Evolutionary conservation across 2,113 vertebrate species (phyloP).

Genomic region (Tyrannus savana): DNA sequence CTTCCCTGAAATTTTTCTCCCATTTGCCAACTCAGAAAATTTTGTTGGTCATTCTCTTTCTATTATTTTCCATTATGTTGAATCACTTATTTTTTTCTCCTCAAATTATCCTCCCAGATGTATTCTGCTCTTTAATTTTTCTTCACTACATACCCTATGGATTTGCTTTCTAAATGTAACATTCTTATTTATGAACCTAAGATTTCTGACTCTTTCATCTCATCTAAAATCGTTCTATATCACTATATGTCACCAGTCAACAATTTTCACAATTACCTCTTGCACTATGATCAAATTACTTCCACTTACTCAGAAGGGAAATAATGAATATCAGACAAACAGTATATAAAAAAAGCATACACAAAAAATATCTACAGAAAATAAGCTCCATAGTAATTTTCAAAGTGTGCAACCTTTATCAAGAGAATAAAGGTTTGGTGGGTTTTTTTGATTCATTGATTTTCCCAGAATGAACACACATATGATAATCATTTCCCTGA

Average conservation of each 20-base stretch:
- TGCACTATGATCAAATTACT: neutral
- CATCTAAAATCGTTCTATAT: neutral
- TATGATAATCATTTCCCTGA: neutral
- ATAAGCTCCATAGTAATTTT: neutral
- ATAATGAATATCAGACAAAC: neutral
- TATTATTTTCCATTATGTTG: neutral
- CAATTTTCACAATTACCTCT: neutral
- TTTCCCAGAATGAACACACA: neutral
- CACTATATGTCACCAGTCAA: neutral
- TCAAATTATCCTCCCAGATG: neutral
- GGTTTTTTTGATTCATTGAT: neutral
- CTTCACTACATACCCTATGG: neutral
- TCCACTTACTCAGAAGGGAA: neutral
- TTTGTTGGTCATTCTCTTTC: neutral
- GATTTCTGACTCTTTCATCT: neutral
- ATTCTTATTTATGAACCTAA: neutral
- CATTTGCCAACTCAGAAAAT: neutral
- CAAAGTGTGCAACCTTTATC: neutral
- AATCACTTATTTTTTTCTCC: neutral
- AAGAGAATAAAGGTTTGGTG: neutral
- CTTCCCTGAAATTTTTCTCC: neutral
- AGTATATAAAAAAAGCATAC: neutral
- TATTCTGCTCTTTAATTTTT: neutral
- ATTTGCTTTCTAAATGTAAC: neutral
- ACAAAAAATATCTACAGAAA: neutral